Percentiles rank a stretch among this genome's conserved stretches.
Evolutionary conservation across 2,888 invertebrate genomes (phyloP).

Genomic region (Baronia brevicornis): DNA sequence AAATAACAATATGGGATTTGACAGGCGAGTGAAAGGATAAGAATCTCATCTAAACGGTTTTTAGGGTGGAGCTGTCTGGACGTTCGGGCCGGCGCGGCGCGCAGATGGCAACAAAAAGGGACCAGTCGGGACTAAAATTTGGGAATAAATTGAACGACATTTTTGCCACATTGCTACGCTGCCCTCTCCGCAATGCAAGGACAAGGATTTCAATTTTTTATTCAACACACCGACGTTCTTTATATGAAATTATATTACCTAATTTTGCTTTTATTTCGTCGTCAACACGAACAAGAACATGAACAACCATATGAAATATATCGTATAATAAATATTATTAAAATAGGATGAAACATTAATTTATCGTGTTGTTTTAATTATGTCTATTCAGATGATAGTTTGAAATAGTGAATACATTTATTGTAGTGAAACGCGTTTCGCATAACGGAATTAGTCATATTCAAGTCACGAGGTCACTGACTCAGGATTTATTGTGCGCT

Average conservation of each 20-base stretch:
- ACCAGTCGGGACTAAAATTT: conserved; percentile 63
- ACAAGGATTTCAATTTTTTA: conserved; percentile 16
- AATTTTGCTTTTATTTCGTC: background rate
- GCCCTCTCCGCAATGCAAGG: conserved; percentile 39
- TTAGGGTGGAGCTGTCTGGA: conserved; percentile 76
- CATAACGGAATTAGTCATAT: conserved; percentile 50
- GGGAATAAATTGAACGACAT: conserved; percentile 73
- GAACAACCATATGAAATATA: no score
- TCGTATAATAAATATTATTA: no score
- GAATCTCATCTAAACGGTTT: conserved; percentile 65
- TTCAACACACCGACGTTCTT: conserved; percentile 14
- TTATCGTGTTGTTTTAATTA: no score
- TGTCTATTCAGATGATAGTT: no score
- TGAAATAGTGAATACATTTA: conserved; percentile 14
- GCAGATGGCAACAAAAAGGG: conserved; percentile 74
- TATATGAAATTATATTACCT: background rate
- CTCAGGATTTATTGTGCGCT: conserved; percentile 59
- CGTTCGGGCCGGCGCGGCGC: conserved; percentile 55
- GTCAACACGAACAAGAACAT: no score
- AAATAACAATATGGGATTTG: conserved; percentile 54
- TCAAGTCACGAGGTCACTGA: conserved; percentile 61
- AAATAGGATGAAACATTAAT: no score
- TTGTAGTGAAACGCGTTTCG: conserved; percentile 28
- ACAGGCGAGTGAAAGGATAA: conserved; percentile 58
- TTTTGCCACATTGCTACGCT: conserved; percentile 57